Evolutionary conservation across 2,797 vertebrate genomes (phyloP), one percentile per base, ranked within the genome.

Genomic region (Cirrhinus molitorella): DNA sequence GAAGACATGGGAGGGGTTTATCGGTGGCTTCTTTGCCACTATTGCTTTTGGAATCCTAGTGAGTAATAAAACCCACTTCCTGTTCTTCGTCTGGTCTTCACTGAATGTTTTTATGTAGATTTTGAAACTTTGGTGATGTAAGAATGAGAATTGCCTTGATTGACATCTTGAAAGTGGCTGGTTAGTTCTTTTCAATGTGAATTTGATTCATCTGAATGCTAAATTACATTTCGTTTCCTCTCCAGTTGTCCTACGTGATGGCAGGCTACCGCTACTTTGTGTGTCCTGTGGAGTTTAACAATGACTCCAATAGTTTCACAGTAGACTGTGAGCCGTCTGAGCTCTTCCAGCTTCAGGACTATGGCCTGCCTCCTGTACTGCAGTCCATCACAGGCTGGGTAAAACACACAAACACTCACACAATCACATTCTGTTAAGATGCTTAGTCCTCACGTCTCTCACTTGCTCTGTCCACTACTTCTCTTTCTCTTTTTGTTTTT

Each of bases 1-100:
- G 94, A 99, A 99, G 95, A 99, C 98, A 10, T 99, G 98, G 98
- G 98, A 99, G 90, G 98, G 98, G 17, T 99, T 99, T 87, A 99
- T 99, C 0, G 98, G 98, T 21, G 98, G 98, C 6, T 96, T 99
- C 75, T 99, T 99, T 79, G 76, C 98, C 84, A 99, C 98, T 0
- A 96, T 99, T 16, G 90, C 66, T 75, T 82, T 74, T 74, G 80
- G 53, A 51, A 73, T 82, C 21, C 3, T 63, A 17, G 70, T 73
- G 40, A 68, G 70, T 65, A 82, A 19, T 68, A 82, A 37, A 61
- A 28, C 16, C 74, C 25, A 28, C 40, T 47, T 45, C 16, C 23
- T 78, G 59, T 61, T 78, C 40, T 45, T 61, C 1, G 0, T 28
- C n/a, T 47, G 75, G 16, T 63, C 9, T 76, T 61, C 16, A 5